A percentile compares a stretch with the other conserved stretches of the same genome.
Conservation (phyloP, 2,113 vertebrate genomes). For the Lota lota region DNA sequence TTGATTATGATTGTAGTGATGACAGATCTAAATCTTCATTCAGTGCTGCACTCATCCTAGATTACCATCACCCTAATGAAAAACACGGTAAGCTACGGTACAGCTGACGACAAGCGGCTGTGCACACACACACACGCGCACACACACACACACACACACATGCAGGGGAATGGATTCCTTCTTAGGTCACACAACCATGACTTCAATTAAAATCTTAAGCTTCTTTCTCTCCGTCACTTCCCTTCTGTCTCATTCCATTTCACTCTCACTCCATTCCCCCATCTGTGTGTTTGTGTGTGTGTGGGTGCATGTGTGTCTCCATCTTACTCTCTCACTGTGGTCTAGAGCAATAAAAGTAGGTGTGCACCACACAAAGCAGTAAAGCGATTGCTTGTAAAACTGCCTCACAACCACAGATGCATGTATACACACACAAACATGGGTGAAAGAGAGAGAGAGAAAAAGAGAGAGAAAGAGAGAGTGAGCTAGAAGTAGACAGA, state of each 20-base stretch:
- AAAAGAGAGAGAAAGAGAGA: too few species aligned
- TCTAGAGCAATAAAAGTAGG: conserved; percentile 59
- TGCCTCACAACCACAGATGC: conserved; percentile 37
- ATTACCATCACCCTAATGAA: too few species aligned
- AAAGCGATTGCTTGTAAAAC: conserved; percentile 69
- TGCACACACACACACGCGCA: too few species aligned
- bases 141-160: too few species aligned
- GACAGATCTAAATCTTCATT: too few species aligned
- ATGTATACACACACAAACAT: conserved; percentile 20
- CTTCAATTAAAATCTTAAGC: conserved; percentile 17
- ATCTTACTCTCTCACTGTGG: conserved; percentile 31
- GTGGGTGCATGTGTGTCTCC: conserved; percentile 14
- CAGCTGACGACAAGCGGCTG: too few species aligned
- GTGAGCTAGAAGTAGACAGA: neutral
- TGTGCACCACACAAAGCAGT: conserved; percentile 60
- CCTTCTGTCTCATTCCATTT: neutral
- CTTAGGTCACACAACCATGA: too few species aligned
- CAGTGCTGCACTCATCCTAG: too few species aligned
- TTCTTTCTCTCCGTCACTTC: conserved; percentile 12
- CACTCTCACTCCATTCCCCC: neutral
- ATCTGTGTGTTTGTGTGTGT: neutral
- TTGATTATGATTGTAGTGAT: too few species aligned
- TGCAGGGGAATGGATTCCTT: too few species aligned
- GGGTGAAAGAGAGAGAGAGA: neutral
- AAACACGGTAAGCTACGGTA: too few species aligned